Evolutionary conservation across 23 tunicate species (phyloP).

Genomic region (Phallusia fumigata): DNA sequence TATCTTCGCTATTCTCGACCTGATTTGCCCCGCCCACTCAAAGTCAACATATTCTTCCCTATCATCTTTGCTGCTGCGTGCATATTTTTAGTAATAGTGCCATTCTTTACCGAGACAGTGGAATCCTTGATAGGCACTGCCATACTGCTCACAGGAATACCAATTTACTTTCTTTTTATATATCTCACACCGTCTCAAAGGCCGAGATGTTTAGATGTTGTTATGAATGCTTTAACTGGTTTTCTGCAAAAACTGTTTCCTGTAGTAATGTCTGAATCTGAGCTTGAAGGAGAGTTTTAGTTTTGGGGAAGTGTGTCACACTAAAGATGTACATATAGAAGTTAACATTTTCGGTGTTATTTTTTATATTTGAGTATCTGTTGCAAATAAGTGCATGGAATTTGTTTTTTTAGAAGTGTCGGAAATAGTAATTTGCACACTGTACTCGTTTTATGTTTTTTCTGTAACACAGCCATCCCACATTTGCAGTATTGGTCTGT

Average conservation of each 20-base stretch:
- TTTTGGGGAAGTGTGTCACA: not conserved
- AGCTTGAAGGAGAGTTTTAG: conserved; percentile 30
- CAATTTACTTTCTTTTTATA: conserved; percentile 47
- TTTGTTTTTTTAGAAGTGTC: no score
- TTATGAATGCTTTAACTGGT: conserved; percentile 19
- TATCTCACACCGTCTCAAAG: conserved; percentile 11
- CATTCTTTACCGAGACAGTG: conserved; percentile 52
- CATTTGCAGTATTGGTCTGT: no score
- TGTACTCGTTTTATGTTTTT: no score
- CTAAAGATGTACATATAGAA: not conserved
- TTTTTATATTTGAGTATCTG: not conserved
- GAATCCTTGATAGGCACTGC: conserved; percentile 69
- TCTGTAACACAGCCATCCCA: no score
- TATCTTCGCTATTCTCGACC: conserved; percentile 52
- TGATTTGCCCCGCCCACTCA: conserved; percentile 62
- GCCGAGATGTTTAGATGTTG: conserved; percentile 11
- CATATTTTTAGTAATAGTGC: conserved; percentile 55
- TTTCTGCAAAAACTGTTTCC: conserved; percentile 64
- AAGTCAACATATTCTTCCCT: conserved; percentile 52
- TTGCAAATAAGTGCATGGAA: not conserved
- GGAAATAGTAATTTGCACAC: no score
- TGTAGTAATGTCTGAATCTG: conserved; percentile 33
- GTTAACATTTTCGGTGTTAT: not conserved
- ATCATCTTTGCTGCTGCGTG: conserved; percentile 53
- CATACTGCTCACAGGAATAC: conserved; percentile 57